Base-by-base conservation (phyloP, 2,113 vertebrate species). In the Piaya cayana region DNA sequence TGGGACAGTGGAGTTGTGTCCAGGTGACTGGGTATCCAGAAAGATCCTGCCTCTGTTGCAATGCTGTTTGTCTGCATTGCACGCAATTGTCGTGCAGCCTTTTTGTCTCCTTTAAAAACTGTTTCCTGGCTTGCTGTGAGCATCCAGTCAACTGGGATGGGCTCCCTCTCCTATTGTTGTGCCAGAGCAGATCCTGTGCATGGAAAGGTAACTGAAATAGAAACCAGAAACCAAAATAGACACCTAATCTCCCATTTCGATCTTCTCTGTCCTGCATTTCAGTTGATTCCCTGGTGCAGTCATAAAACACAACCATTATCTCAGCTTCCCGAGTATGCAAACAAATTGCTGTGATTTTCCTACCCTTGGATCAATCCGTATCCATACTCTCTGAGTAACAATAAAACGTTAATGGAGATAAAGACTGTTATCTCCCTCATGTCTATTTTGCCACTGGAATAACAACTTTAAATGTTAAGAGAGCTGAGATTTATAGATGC, bases 401-500 rank as follows among this genome's bases (percentile, higher is more conserved):
- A 91, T 95, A 96, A 97, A 97, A 93, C 14, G 37, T 95, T 97
- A 97, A 97, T 96, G 84, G 96, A 90, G 94, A 92, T 95, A 96
- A 96, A 96, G 94, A 93, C 92, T 70, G 74, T 95, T 94, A 88
- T 96, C 93, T 97, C 96, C 96, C 96, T 95, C 59, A 58, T 95
- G 96, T 95, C 94, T 97, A 69, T 96, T 97, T 97, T 95, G 95
- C 96, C 93, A 90, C 43, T 63, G 55, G 81, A 97, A 94, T 95
- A 97, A 96, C 92, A 96, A 95, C 95, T 97, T 95, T 92, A 88
- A 86, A 95, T 95, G 87, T 96, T 97, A 92, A 79, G 91, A 95
- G 79, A 91, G 88, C 94, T 86, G 95, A 94, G 92, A 95, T 96
- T 95, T 97, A 95, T 93, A 95, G 49, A 68, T 96, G 84, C 63